Evolutionary conservation across 2,888 invertebrate genomes (phyloP).

Genomic region (Lasioglossum leucozonium): DNA sequence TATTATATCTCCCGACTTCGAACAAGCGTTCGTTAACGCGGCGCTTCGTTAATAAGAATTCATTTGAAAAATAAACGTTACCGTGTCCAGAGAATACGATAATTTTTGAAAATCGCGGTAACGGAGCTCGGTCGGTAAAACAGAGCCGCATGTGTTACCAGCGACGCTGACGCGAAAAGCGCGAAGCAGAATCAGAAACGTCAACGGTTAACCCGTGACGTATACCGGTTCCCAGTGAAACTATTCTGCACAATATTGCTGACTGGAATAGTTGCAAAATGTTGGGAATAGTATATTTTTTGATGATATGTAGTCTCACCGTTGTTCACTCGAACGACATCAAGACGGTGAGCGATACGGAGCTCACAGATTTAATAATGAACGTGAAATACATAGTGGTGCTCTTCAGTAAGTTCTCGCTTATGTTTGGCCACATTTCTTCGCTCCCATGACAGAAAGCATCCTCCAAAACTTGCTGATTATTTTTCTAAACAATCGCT

Average conservation of each 20-base stretch:
- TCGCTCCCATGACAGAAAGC: background rate
- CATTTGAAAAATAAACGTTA: no score
- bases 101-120: background rate
- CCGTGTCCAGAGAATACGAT: background rate
- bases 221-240: slow-evolving; percentile 56
- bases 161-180: background rate
- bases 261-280: slow-evolving; percentile 46
- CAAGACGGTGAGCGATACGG: slow-evolving; percentile 91
- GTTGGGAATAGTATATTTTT: slow-evolving; percentile 60
- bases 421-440: slow-evolving; percentile 33
- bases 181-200: slow-evolving; percentile 14
- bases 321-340: slow-evolving; percentile 78
- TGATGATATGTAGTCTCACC: slow-evolving; percentile 57
- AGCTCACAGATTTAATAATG: slow-evolving; percentile 91
- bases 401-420: slow-evolving; percentile 90
- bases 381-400: slow-evolving; percentile 92
- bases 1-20: background rate
- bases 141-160: background rate
- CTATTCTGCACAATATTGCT: slow-evolving; percentile 40
- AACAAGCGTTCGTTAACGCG: no score
- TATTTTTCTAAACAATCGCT: background rate
- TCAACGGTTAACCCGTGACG: slow-evolving; percentile 52
- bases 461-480: background rate
- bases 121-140: background rate
- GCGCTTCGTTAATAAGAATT: background rate